These are phyloP conservation scores for Eugnorisma glareosa DNA, from an alignment of 2,888 invertebrate species.

Conservation along the genomic window DNA sequence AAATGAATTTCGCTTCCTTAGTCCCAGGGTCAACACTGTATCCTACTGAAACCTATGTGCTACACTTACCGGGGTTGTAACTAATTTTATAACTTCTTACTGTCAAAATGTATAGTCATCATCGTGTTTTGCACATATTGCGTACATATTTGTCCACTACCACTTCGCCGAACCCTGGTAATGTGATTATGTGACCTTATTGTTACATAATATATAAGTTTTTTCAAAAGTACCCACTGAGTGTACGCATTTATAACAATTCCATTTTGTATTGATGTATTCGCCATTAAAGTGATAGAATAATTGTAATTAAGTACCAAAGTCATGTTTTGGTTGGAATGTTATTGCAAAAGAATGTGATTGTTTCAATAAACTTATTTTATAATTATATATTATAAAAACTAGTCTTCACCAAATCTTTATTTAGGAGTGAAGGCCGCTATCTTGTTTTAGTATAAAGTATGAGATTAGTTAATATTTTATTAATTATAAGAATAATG, in stretches of 20 bases:
- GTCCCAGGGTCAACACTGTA: neutral
- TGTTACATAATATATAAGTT: constrained; percentile 5
- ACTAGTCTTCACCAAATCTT: constrained; percentile 77
- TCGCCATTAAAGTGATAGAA: constrained; percentile 45
- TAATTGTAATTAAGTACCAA: constrained; percentile 67
- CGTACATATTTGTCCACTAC: constrained; percentile 6
- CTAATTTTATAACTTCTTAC: neutral
- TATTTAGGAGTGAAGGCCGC: constrained; percentile 73
- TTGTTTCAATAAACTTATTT: constrained; percentile 59
- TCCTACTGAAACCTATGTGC: neutral
- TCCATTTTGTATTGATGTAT: constrained; percentile 43
- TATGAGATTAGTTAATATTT: constrained; percentile 61
- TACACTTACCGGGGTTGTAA: constrained; percentile 14
- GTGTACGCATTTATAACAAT: constrained; percentile 55
- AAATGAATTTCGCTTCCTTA: constrained; percentile 32
- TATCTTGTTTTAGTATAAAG: constrained; percentile 54
- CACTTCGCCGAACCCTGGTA: constrained; percentile 6
- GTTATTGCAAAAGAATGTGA: constrained; percentile 63
- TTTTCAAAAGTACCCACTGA: constrained; percentile 20
- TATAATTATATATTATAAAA: constrained; percentile 49
- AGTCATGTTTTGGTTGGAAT: constrained; percentile 61
- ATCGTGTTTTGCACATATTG: neutral
- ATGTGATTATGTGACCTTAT: constrained; percentile 6
- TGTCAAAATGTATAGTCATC: neutral
- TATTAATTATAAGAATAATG: constrained; percentile 62